phyloP scores from a whole-genome alignment of 2,888 invertebrate species.

The Andrena camellia region DNA sequence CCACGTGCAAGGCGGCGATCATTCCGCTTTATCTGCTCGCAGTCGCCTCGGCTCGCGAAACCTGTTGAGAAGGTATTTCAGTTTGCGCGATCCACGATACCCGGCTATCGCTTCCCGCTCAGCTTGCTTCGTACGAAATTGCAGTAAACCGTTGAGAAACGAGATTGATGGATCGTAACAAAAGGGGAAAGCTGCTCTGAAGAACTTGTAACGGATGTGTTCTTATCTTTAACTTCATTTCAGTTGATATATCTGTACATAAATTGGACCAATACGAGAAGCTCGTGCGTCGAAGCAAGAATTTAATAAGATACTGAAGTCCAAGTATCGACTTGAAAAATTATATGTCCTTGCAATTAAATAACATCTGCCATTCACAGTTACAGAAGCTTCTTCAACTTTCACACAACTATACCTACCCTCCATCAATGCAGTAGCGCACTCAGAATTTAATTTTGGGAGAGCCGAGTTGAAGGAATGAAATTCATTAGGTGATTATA shows the following conservation, averaged over 20 bases:
- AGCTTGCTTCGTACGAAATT: constrained; percentile 2
- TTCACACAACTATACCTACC: no score
- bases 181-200: neutral
- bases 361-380: no score
- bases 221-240: neutral
- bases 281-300: neutral
- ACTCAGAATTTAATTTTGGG: no score
- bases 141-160: constrained; percentile 15
- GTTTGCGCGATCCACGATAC: constrained; percentile 36
- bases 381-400: no score
- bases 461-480: no score
- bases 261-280: neutral
- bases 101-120: constrained; percentile 25
- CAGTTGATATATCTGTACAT: neutral
- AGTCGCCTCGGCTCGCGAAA: constrained; percentile 34
- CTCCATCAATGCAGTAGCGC: no score
- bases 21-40: constrained; percentile 27
- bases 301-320: neutral
- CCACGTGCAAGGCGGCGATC: constrained; percentile 35
- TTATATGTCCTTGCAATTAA: no score
- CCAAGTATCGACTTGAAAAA: neutral
- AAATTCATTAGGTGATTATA: no score
- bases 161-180: constrained; percentile 43
- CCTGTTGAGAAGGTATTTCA: constrained; percentile 43
- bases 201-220: neutral